Evolutionary conservation across 2,888 invertebrate species (phyloP).

Genomic region (Liposcelis brunnea): DNA sequence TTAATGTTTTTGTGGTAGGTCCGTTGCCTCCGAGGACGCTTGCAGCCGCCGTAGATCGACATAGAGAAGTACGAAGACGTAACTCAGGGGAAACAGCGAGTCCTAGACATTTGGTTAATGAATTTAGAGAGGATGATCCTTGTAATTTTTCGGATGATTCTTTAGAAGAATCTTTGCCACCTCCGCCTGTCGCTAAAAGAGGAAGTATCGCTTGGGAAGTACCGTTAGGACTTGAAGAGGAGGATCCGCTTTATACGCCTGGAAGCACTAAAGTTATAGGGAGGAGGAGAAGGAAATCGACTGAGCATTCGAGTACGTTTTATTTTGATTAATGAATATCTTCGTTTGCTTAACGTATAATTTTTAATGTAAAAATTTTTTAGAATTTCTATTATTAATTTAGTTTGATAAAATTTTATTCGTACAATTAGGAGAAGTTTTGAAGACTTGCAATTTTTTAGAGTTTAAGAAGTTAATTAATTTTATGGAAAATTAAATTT

Average conservation of each 20-base stretch:
- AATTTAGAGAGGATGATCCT: constrained; percentile 28
- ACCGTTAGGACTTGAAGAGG: constrained; percentile 43
- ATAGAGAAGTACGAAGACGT: constrained; percentile 55
- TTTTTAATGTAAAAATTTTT: neutral
- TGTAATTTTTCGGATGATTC: constrained; percentile 64
- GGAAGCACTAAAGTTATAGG: constrained; percentile 46
- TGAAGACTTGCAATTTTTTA: too few relatives aligned
- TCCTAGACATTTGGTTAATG: constrained; percentile 7
- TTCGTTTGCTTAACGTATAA: neutral
- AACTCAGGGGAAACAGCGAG: constrained; percentile 21
- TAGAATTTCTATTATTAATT: constrained; percentile 1
- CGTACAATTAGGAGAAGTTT: too few relatives aligned
- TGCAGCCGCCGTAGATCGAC: constrained; percentile 54
- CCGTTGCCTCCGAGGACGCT: constrained; percentile 44
- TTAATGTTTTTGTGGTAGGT: neutral
- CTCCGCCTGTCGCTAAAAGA: constrained; percentile 41
- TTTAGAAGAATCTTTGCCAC: constrained; percentile 55
- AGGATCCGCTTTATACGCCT: constrained; percentile 49
- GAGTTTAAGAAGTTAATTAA: too few relatives aligned
- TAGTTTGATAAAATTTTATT: neutral
- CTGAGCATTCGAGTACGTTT: constrained; percentile 30
- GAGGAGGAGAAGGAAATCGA: constrained; percentile 29
- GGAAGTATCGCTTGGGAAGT: constrained; percentile 80
- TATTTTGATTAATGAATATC: neutral
- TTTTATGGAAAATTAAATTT: too few relatives aligned